Percentiles rank a stretch among this genome's conserved stretches.
Evolutionary conservation across 2,888 invertebrate genomes (phyloP).

Genomic region (Drosophila diplacantha): DNA sequence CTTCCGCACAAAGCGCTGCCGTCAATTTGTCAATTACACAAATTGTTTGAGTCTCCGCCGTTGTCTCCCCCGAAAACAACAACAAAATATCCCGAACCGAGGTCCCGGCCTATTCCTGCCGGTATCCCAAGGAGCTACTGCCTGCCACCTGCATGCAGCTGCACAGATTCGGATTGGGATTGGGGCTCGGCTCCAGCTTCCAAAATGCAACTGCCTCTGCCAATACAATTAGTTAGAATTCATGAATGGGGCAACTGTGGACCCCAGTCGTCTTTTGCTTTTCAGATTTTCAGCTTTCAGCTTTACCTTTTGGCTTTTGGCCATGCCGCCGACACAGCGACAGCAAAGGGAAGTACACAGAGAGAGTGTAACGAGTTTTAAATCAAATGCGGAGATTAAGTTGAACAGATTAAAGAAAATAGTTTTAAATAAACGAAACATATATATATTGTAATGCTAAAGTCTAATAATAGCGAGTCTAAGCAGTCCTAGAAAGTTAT

Average conservation of each 20-base stretch:
- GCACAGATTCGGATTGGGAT: conserved; percentile 60
- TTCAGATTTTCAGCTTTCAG: conserved; percentile 15
- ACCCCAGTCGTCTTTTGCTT: conserved; percentile 58
- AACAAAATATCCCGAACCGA: conserved; percentile 51
- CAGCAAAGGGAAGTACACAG: conserved; percentile 11
- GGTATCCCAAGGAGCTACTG: conserved; percentile 49
- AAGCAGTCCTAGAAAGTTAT: neutral
- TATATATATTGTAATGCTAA: too few species aligned
- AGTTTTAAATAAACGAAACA: too few species aligned
- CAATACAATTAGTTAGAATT: conserved; percentile 76
- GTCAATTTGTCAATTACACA: conserved; percentile 77
- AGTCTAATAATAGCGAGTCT: neutral
- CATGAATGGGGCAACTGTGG: conserved; percentile 65
- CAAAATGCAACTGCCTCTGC: conserved; percentile 64
- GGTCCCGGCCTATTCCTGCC: conserved; percentile 56
- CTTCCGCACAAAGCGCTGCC: conserved; percentile 73
- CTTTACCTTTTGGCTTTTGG: conserved; percentile 48
- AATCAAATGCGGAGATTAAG: too few species aligned
- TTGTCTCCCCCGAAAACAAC: conserved; percentile 40
- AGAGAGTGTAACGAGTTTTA: neutral
- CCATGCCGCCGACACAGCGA: conserved; percentile 52
- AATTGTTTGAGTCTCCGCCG: conserved; percentile 65
- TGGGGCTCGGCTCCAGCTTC: conserved; percentile 48
- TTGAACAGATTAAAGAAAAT: too few species aligned
- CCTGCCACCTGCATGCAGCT: conserved; percentile 74